These are phyloP conservation scores for Pyrocoelia pectoralis DNA, from an alignment of 2,888 invertebrate species.

Conservation along the genomic window DNA sequence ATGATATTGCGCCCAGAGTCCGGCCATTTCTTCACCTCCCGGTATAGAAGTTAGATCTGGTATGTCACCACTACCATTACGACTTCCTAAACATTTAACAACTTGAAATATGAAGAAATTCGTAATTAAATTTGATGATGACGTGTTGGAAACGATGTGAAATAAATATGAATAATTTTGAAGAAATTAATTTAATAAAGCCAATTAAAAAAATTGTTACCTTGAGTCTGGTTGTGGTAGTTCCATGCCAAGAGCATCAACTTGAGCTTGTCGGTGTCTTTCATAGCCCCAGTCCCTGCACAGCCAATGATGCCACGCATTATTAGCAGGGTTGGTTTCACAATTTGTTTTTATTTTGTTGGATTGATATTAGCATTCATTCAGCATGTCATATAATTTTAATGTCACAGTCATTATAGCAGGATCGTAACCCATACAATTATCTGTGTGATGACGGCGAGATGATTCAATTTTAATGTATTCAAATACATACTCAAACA, in stretches of 20 bases:
- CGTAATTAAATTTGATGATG: background rate
- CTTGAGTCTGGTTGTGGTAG: slow-evolving; percentile 81
- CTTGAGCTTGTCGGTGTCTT: slow-evolving; percentile 88
- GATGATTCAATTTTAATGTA: background rate
- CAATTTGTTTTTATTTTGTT: slow-evolving; percentile 5
- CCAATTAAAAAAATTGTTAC: slow-evolving; percentile 56
- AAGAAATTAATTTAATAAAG: slow-evolving; percentile 18
- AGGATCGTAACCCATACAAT: slow-evolving; percentile 4
- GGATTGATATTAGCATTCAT: slow-evolving; percentile 17
- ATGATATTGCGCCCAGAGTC: slow-evolving; percentile 87
- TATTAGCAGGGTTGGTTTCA: slow-evolving; percentile 58
- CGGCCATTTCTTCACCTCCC: slow-evolving; percentile 77
- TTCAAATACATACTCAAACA: too few relatives aligned
- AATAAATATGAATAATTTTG: background rate
- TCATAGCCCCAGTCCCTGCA: slow-evolving; percentile 68
- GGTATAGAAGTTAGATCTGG: slow-evolving; percentile 61
- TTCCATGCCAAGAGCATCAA: slow-evolving; percentile 89
- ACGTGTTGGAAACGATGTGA: slow-evolving; percentile 7
- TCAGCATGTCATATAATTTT: slow-evolving; percentile 13
- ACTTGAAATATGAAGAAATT: background rate
- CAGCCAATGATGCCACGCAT: slow-evolving; percentile 59
- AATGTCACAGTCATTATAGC: slow-evolving; percentile 4
- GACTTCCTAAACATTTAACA: slow-evolving; percentile 50
- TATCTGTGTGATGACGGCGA: background rate
- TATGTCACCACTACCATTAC: slow-evolving; percentile 59